Base-by-base conservation (phyloP, 2,888 invertebrate species). In the Malthinus flaveolus region DNA sequence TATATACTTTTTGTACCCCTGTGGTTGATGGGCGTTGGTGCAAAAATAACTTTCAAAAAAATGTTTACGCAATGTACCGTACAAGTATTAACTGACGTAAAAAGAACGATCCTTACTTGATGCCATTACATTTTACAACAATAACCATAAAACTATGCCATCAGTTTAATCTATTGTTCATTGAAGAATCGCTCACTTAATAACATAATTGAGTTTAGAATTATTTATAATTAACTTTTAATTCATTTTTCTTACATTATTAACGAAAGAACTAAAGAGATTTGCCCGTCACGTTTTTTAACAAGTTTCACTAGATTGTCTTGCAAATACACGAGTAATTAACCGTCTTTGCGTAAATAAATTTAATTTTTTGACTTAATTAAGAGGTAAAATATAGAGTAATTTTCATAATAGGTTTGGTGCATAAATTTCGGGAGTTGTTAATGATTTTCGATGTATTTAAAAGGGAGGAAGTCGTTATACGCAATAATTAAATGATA, bases 261-360 rank as follows among this genome's bases (percentile, higher is more conserved):
- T 33, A 52, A 52, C 45, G 31, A 45, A 39, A 34, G 46, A 23
- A 15, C 34, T 31, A n/a, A 36, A 42, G 39, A 52, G 45, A 45
- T 52, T 11, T 54, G 54, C 54, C 23, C 48, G 54, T 54, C 54
- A 54, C 31, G 54, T 47, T 54, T 54, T 54, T 54, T 54, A 54
- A 46, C 32, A 46, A 46, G 11, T 10, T 32, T 32, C 32, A 31
- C 46, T 46, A 7, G 44, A 51, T 51, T 52, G 52, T 52, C 52
- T 52, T 46, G 45, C 46, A 52, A 52, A 52, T 52, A 52, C 45
- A 52, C 46, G 46, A 52, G 35, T 52, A 52, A 52, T 52, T 52
- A 45, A 52, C 46, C 34, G 32, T 45, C 35, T 32, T 32, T 46
- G 8, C 12, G 31, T 52, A 44, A 32, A 52, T 46, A 34, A 32